These are phyloP conservation scores for Oncorhynchus tshawytscha DNA, from an alignment of 2,113 vertebrate species.

Conservation along the genomic window DNA sequence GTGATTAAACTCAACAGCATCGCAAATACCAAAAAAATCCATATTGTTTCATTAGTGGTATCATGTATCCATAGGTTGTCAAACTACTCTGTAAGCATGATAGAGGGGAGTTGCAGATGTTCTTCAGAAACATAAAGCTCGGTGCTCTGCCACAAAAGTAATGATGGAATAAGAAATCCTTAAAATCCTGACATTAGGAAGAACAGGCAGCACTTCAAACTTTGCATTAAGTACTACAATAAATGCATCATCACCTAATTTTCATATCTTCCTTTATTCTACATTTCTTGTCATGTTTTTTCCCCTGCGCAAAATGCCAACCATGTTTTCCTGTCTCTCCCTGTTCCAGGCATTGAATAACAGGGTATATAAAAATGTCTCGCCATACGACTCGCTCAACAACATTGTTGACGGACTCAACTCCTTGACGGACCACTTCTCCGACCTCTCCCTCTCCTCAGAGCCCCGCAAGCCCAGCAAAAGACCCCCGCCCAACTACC, in stretches of 20 bases:
- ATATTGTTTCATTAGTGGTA: not conserved
- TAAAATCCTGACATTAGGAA: too few relatives aligned
- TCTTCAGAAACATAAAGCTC: not conserved
- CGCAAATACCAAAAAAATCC: conserved; percentile 16
- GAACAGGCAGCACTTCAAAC: too few relatives aligned
- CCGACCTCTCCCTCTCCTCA: conserved; percentile 91
- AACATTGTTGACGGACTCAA: conserved; percentile 99
- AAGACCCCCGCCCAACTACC: conserved; percentile 95
- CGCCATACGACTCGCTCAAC: conserved; percentile 94
- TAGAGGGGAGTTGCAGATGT: not conserved
- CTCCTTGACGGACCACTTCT: conserved; percentile 97
- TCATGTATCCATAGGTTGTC: not conserved
- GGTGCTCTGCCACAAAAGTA: too few relatives aligned
- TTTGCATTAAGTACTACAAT: too few relatives aligned
- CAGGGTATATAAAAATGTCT: conserved; percentile 91
- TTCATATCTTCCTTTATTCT: too few relatives aligned
- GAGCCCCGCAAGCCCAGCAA: conserved; percentile 98
- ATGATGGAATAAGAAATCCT: too few relatives aligned
- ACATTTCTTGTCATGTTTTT: not conserved
- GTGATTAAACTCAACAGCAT: conserved; percentile 19
- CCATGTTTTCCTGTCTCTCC: conserved; percentile 11
- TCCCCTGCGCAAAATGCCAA: not conserved
- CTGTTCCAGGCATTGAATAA: conserved; percentile 85
- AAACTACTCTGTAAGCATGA: not conserved
- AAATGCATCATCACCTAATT: not conserved